Evolutionary conservation across 2,113 vertebrate species (phyloP), one percentile per base, ranked within the genome.

Genomic region (Boulengerochromis microlepis): DNA sequence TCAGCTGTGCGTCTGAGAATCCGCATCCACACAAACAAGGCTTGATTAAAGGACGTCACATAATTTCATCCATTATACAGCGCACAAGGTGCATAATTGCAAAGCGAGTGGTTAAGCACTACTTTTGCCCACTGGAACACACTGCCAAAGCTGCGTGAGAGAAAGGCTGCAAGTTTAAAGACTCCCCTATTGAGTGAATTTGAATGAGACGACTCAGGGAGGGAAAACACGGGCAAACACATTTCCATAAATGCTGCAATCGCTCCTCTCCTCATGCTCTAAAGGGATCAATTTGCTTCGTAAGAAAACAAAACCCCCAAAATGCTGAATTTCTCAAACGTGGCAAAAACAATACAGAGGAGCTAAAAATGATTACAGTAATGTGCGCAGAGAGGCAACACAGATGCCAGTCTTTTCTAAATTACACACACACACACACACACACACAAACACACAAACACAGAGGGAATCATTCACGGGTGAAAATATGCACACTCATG

Each of bases 191-290:
- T 74, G 3, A 10, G 64, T 87, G 71, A 71, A 88, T 74, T 84
- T 40, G 8, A 87, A 87, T 56, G 81, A 90, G 81, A 80, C 61
- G 6, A 64, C 47, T 82, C 40, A 35, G n/a, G 64, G 33, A 80
- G 56, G 76, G 69, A 53, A 90, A 87, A 90, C 31, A 31, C 7
- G 29, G 86, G 81, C 40, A 84, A 86, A 76, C 4, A 2, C 26
- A 86, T 90, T 89, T 93, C 42, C 76, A 87, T 88, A 91, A 90
- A 92, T 10, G 24, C 80, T 61, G 66, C 64, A 85, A 90, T 91
- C 87, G 85, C 15, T 52, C 31, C 66, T 33, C 71, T 82, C 45
- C 80, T 88, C 50, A 4, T 91, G 89, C 76, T 92, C 82, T 86
- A 82, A 92, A 82, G 56, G 82, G 85, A 93, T 92, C 57, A 84